A percentile compares a stretch with the other conserved stretches of the same genome.
Evolutionary conservation across 1,140 invertebrate genomes (phyloP).

Genomic region (Halictus rubicundus): DNA sequence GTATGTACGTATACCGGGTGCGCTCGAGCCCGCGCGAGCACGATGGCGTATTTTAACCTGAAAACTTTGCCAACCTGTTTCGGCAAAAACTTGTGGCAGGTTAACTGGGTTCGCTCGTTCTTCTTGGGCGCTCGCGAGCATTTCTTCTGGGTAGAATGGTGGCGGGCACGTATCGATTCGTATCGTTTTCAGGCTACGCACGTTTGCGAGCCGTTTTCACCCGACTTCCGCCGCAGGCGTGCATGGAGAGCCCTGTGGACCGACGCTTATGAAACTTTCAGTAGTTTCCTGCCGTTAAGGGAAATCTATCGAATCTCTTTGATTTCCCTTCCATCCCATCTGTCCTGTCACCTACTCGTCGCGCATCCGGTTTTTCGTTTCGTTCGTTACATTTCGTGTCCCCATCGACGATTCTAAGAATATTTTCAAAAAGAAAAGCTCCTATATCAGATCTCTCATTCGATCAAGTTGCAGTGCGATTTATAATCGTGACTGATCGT

Average conservation of each 20-base stretch:
- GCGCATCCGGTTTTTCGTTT: not conserved
- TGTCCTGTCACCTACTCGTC: not conserved
- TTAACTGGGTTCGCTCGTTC: not conserved
- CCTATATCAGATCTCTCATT: too few relatives aligned
- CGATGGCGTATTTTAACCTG: slow-evolving; percentile 43
- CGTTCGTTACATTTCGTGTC: too few relatives aligned
- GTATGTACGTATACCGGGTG: too few relatives aligned
- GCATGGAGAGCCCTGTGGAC: slow-evolving; percentile 5
- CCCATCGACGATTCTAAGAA: too few relatives aligned
- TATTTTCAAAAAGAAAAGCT: too few relatives aligned
- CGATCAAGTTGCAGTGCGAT: too few relatives aligned
- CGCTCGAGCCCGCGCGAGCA: not conserved
- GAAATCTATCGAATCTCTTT: slow-evolving; percentile 45
- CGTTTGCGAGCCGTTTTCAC: slow-evolving; percentile 71
- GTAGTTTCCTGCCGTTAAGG: slow-evolving; percentile 44
- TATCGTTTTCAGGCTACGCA: slow-evolving; percentile 69
- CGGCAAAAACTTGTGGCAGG: slow-evolving; percentile 33
- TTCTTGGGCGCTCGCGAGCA: not conserved
- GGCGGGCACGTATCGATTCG: slow-evolving; percentile 49
- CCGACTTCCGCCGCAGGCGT: slow-evolving; percentile 67
- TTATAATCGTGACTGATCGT: too few relatives aligned
- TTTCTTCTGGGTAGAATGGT: slow-evolving; percentile 24
- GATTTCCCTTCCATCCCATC: not conserved
- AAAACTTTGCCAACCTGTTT: slow-evolving; percentile 37
- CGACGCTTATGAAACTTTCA: slow-evolving; percentile 56